Conservation (phyloP, 2,888 invertebrate genomes). For the Synanthedon andrenaeformis region DNA sequence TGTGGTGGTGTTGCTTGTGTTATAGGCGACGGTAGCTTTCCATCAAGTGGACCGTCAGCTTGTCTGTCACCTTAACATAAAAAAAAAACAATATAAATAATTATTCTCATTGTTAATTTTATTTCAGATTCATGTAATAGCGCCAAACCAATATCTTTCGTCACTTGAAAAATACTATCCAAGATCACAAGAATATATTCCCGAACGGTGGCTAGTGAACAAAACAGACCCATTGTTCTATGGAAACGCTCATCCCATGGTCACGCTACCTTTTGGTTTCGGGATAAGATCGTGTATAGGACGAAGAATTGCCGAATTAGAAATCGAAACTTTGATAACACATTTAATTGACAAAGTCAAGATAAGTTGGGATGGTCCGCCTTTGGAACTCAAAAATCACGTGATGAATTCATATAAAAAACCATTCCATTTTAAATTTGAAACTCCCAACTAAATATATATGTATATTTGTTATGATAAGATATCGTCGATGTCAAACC, state of each 20-base stretch:
- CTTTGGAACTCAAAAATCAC: conserved; percentile 32
- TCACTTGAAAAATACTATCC: conserved; percentile 65
- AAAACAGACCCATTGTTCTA: conserved; percentile 49
- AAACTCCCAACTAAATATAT: conserved; percentile 9
- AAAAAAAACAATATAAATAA: not conserved
- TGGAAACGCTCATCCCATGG: conserved; percentile 70
- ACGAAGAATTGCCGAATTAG: conserved; percentile 78
- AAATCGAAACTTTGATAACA: conserved; percentile 68
- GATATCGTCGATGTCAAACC: not conserved
- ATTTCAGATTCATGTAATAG: conserved; percentile 76
- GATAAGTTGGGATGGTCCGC: conserved; percentile 50
- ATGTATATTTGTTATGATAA: not conserved
- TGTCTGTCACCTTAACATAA: no score
- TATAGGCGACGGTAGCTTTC: no score
- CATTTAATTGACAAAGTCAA: conserved; percentile 34
- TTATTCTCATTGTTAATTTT: not conserved
- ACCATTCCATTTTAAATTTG: conserved; percentile 41
- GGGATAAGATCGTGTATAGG: conserved; percentile 78
- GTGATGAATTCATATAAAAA: conserved; percentile 35
- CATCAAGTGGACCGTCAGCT: no score
- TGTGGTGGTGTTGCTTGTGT: no score
- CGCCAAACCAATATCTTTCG: conserved; percentile 79
- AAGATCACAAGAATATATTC: conserved; percentile 67
- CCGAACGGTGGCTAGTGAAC: conserved; percentile 78
- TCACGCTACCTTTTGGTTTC: conserved; percentile 75